phyloP scores from a whole-genome alignment of 2,797 vertebrate genomes.

The Falco rusticolus region DNA sequence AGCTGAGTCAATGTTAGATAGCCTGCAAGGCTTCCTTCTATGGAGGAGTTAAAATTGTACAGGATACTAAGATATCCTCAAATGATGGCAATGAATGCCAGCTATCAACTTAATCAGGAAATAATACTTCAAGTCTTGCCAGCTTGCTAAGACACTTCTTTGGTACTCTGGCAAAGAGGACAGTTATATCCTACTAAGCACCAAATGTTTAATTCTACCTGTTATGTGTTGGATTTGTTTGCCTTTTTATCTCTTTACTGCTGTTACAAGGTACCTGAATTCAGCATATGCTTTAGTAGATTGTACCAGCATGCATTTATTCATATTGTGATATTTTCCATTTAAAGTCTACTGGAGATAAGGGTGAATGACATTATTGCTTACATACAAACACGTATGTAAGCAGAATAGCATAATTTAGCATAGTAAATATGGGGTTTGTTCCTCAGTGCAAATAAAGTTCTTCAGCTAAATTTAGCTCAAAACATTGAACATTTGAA shows the following conservation, averaged over 20 bases:
- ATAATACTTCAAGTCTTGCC: not conserved
- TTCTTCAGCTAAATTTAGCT: not conserved
- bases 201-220: not conserved
- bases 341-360: not conserved
- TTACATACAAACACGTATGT: not conserved
- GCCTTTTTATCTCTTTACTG: not conserved
- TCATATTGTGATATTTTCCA: not conserved
- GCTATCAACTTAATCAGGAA: slow-evolving; percentile 31
- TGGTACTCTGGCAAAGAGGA: not conserved
- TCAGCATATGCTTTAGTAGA: not conserved
- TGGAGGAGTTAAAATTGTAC: not conserved
- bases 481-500: not conserved
- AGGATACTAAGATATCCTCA: not conserved
- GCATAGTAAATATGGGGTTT: not conserved
- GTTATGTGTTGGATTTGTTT: not conserved
- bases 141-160: not conserved
- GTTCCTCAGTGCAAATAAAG: not conserved
- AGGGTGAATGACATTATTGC: not conserved
- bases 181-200: not conserved
- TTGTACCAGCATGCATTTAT: not conserved
- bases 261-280: not conserved
- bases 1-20: slow-evolving; percentile 23
- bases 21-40: slow-evolving; percentile 15
- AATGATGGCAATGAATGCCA: not conserved
- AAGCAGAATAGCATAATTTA: not conserved